Conservation (phyloP, 1,140 invertebrate species). For the Leucophenga varia region DNA sequence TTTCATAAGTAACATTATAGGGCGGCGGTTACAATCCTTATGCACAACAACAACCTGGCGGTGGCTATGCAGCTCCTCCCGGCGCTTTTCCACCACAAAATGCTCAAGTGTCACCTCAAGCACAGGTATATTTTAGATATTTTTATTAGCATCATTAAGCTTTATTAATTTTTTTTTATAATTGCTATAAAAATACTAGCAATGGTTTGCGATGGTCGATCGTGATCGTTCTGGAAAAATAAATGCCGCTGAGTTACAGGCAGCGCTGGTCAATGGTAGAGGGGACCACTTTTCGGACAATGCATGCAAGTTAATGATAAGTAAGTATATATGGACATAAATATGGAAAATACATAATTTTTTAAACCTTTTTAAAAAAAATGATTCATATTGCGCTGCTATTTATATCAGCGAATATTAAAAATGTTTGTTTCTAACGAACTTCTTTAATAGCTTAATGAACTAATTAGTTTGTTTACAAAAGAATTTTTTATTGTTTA, state of each 20-base stretch:
- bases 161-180: too few species aligned
- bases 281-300: constrained; percentile 82
- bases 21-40: constrained; percentile 49
- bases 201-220: constrained; percentile 84
- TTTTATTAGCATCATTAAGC: too few species aligned
- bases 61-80: constrained; percentile 43
- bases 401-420: too few species aligned
- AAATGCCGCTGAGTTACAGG: constrained; percentile 73
- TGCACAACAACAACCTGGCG: constrained; percentile 15
- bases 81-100: constrained; percentile 53
- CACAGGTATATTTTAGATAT: too few species aligned
- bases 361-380: not conserved
- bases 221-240: constrained; percentile 81
- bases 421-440: too few species aligned
- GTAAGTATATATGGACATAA: constrained; percentile 58
- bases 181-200: too few species aligned
- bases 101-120: constrained; percentile 62
- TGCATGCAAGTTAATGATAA: constrained; percentile 87
- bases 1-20: too few species aligned
- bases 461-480: not conserved
- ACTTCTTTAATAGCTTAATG: constrained; percentile 8
- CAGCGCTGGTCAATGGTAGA: constrained; percentile 82
- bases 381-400: constrained; percentile 7
- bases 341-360: constrained; percentile 1
- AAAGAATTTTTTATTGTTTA: too few species aligned